A percentile compares a stretch with the other conserved stretches of the same genome.
Conservation (phyloP, 2,888 invertebrate genomes). For the Trissolcus brochymenae region DNA sequence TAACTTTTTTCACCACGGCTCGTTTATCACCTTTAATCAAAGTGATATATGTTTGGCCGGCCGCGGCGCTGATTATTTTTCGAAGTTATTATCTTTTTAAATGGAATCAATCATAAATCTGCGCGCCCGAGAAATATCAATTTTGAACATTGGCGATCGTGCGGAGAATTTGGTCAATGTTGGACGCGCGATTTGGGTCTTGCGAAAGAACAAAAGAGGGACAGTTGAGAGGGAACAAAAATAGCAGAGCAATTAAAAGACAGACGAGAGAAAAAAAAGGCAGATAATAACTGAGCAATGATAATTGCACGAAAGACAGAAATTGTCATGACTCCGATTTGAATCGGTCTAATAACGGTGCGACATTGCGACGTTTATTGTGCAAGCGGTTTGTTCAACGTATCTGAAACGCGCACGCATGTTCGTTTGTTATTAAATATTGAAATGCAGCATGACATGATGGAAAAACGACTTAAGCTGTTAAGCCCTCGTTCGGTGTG, state of each 20-base stretch:
- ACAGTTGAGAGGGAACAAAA: too few species aligned
- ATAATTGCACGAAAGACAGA: too few species aligned
- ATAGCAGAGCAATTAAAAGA: too few species aligned
- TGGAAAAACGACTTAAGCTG: conserved; percentile 20
- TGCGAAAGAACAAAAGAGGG: too few species aligned
- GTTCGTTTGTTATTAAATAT: conserved; percentile 4
- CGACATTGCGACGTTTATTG: neutral
- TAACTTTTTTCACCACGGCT: conserved; percentile 5
- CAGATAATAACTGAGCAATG: too few species aligned
- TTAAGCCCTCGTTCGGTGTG: neutral
- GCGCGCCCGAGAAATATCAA: neutral
- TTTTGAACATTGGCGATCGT: neutral
- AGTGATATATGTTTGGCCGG: conserved; percentile 1
- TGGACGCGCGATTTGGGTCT: too few species aligned
- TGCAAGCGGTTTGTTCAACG: neutral
- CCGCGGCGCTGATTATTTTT: neutral
- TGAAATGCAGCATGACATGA: conserved; percentile 6
- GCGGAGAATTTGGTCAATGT: neutral
- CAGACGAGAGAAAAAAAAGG: too few species aligned
- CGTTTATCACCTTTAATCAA: conserved; percentile 9
- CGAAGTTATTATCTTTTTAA: conserved; percentile 8
- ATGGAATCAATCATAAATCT: conserved; percentile 5
- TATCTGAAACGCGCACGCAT: neutral
- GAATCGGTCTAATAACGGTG: too few species aligned
- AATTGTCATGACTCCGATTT: too few species aligned